Percentiles rank a stretch among this genome's conserved stretches.
Evolutionary conservation across 2,113 vertebrate genomes (phyloP).

Genomic region (Corythoichthys haematopterus): DNA sequence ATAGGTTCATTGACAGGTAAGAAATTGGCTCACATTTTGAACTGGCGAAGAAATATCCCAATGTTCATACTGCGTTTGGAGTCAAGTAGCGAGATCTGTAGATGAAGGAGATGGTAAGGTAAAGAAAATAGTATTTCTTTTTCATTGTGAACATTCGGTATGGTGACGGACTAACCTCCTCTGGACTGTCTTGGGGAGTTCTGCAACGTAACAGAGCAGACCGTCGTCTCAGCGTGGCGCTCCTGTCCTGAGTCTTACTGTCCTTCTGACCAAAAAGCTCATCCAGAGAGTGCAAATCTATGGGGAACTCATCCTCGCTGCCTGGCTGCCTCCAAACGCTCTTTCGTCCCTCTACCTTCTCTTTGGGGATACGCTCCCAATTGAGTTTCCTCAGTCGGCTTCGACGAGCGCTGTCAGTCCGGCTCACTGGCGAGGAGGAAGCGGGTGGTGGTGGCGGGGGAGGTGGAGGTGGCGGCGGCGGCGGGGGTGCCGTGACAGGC

Average conservation of each 20-base stretch:
- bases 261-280: constrained; percentile 76
- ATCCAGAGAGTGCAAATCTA: constrained; percentile 74
- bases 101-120: constrained; percentile 12
- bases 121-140: not conserved
- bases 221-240: constrained; percentile 46
- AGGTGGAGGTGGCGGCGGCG: constrained; percentile 45
- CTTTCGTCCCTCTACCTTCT: constrained; percentile 73
- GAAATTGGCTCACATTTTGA: constrained; percentile 73
- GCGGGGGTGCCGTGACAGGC: constrained; percentile 39
- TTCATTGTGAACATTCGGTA: not conserved
- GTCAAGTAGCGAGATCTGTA: constrained; percentile 74
- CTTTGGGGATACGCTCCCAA: constrained; percentile 77
- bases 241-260: constrained; percentile 46
- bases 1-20: not conserved
- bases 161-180: constrained; percentile 56
- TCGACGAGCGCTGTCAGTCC: constrained; percentile 45
- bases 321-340: constrained; percentile 71
- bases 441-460: constrained; percentile 34
- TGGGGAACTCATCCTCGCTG: constrained; percentile 66
- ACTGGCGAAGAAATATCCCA: constrained; percentile 80
- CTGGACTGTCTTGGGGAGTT: constrained; percentile 59
- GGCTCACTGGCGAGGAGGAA: constrained; percentile 37
- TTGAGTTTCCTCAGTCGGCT: constrained; percentile 74
- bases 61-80: constrained; percentile 80
- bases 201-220: constrained; percentile 45